Conservation (phyloP, 2,113 vertebrate species). For the Hippocampus comes region DNA sequence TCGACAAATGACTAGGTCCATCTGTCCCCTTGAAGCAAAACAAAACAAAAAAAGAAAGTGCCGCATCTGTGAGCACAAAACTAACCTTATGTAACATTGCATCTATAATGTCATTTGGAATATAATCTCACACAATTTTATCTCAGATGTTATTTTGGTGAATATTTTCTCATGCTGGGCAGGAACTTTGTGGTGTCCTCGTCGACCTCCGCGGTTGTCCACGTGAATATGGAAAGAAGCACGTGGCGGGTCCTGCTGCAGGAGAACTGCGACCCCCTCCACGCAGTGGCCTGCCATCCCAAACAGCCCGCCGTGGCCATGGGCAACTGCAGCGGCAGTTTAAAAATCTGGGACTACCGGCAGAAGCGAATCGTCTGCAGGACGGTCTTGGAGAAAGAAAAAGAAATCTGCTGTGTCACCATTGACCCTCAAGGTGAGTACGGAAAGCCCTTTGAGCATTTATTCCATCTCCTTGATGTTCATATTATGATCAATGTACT, state of each 20-base stretch:
- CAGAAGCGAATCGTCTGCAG: slow-evolving; percentile 66
- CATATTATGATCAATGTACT: too few species aligned
- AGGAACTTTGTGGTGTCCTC: slow-evolving; percentile 88
- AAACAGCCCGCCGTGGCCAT: slow-evolving; percentile 69
- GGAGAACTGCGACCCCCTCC: slow-evolving; percentile 72
- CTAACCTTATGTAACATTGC: neutral
- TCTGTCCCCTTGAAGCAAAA: too few species aligned
- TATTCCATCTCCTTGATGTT: neutral
- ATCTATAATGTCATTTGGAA: neutral
- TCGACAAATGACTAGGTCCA: too few species aligned
- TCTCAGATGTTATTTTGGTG: neutral
- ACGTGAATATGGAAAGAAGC: slow-evolving; percentile 66
- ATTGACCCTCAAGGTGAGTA: slow-evolving; percentile 83
- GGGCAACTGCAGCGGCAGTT: slow-evolving; percentile 77
- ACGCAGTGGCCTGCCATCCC: slow-evolving; percentile 84
- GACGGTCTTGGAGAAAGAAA: slow-evolving; percentile 71
- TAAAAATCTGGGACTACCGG: slow-evolving; percentile 84
- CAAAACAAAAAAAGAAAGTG: too few species aligned
- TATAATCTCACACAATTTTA: neutral
- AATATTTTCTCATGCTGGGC: slow-evolving; percentile 30
- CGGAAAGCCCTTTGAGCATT: neutral
- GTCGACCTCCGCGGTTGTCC: slow-evolving; percentile 73
- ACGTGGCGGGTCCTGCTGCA: slow-evolving; percentile 67
- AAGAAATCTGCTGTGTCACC: slow-evolving; percentile 75
- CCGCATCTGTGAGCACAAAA: neutral